Conservation (phyloP, 1,140 invertebrate genomes). For the Bombus breviceps region DNA sequence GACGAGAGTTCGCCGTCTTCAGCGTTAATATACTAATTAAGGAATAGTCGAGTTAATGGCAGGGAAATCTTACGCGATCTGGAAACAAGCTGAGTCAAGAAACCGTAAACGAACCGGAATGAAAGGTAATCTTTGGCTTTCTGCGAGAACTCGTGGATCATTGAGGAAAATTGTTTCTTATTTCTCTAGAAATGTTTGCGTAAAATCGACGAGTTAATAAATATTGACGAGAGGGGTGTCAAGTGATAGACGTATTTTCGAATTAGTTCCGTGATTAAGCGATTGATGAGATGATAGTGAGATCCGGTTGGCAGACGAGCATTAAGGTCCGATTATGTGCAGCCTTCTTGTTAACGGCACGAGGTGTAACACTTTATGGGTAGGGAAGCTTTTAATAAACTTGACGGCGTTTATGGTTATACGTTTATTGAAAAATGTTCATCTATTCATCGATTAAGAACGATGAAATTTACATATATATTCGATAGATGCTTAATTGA, state of each 20-base stretch:
- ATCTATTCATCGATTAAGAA: neutral
- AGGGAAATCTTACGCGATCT: neutral
- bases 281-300: neutral
- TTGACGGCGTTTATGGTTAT: neutral
- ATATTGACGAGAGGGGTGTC: neutral
- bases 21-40: neutral
- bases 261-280: slow-evolving; percentile 19
- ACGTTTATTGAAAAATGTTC: slow-evolving; percentile 15
- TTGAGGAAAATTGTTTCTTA: neutral
- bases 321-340: slow-evolving; percentile 4
- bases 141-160: neutral
- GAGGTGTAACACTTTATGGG: slow-evolving; percentile 1
- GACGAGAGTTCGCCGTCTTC: slow-evolving; percentile 8
- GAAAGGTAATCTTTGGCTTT: neutral
- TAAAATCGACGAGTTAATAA: neutral
- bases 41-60: neutral
- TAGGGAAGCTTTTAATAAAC: neutral
- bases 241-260: neutral
- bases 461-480: neutral
- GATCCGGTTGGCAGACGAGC: neutral
- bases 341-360: neutral
- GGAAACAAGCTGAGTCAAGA: neutral
- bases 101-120: neutral
- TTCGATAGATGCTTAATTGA: neutral
- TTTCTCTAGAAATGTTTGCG: neutral